Percentiles rank a stretch among this genome's conserved stretches.
phyloP scores from a whole-genome alignment of 2,113 vertebrate genomes.

The Heptranchias perlo region DNA sequence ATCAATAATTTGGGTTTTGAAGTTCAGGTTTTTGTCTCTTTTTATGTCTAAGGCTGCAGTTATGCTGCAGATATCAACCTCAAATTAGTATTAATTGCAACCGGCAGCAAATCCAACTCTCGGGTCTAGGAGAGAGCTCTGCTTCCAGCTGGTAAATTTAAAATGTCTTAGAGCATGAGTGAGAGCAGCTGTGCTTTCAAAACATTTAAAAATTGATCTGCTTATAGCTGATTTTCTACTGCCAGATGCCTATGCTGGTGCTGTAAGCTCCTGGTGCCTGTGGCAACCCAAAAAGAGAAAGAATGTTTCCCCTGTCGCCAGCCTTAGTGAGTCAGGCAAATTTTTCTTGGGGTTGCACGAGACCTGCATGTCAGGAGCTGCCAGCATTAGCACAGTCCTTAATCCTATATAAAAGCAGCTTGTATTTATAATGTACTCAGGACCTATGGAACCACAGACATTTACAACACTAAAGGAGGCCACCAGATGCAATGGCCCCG shows the following conservation, averaged over 20 bases:
- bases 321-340: neutral
- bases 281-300: neutral
- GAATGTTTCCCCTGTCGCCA: neutral
- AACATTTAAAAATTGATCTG: neutral
- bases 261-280: neutral
- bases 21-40: neutral
- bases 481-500: too few relatives aligned
- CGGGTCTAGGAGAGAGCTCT: neutral
- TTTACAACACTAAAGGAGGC: neutral
- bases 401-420: neutral
- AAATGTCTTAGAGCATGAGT: neutral
- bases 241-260: neutral
- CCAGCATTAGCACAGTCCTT: neutral
- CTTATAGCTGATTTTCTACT: conserved; percentile 12
- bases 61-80: neutral
- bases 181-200: neutral
- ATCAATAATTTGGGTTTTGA: neutral
- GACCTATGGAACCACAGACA: neutral
- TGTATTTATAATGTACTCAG: neutral
- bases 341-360: neutral
- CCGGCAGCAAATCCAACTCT: neutral
- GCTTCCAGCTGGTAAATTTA: conserved; percentile 5
- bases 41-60: neutral
- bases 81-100: neutral
- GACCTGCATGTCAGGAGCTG: neutral